phyloP scores from a whole-genome alignment of 2,888 invertebrate genomes.

The Ornithoptera alexandrae region DNA sequence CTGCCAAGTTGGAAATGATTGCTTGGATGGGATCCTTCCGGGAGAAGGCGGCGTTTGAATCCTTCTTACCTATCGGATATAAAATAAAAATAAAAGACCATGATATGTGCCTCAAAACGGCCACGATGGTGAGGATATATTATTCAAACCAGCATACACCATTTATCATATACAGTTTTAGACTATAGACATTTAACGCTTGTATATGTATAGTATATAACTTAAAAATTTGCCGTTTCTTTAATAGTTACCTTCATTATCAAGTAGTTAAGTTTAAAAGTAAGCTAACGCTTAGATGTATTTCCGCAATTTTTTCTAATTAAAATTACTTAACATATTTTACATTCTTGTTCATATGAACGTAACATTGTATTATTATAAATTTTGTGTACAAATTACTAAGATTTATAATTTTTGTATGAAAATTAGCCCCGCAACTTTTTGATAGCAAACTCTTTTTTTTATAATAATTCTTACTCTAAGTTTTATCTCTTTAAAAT shows the following conservation, averaged over 20 bases:
- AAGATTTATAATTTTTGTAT: not conserved
- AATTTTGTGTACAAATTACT: not conserved
- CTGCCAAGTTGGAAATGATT: slow-evolving; percentile 58
- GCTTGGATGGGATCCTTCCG: slow-evolving; percentile 61
- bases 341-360: not conserved
- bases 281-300: not conserved
- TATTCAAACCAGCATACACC: not conserved
- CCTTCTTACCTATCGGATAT: slow-evolving; percentile 49
- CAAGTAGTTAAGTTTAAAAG: not conserved
- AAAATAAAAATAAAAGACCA: slow-evolving; percentile 48
- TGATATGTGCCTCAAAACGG: slow-evolving; percentile 52
- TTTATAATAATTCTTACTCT: not conserved
- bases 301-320: not conserved
- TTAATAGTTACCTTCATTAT: not conserved
- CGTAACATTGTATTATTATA: not conserved
- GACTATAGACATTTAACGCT: no score
- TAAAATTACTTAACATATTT: not conserved
- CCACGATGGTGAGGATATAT: slow-evolving; percentile 44
- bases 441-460: not conserved
- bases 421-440: not conserved
- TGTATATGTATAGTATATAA: no score
- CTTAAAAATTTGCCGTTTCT: not conserved
- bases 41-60: slow-evolving; percentile 47
- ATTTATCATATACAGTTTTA: no score
- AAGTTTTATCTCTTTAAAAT: not conserved